Base-by-base conservation (phyloP, 1,140 invertebrate species). In the Oreohelix idahoensis region DNA sequence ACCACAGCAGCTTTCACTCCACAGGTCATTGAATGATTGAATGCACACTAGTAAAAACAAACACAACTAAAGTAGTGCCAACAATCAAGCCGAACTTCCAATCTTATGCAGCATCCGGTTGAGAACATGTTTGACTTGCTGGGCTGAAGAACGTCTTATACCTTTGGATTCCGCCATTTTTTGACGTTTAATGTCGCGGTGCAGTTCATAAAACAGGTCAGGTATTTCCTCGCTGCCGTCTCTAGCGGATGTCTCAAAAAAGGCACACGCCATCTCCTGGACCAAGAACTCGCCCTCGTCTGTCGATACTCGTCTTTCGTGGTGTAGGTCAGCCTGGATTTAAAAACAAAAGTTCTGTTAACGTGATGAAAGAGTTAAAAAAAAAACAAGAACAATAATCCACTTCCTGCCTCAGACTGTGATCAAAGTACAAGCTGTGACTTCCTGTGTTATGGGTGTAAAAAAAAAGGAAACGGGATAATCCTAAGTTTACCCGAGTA, bases 171-270 rank as follows among this genome's bases (percentile, higher is more conserved):
- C 89, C 36, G 91, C 82, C 85, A 89, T 84, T 81, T 91, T 90
- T 17, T 91, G 86, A 29, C 92, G 80, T 63, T 89, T 89, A 17
- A 93, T 87, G 77, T 93, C 92, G 26, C 90, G 84, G 71, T 92
- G 88, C 38, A 92, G 86, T 84, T 93, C 89, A 70, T 91, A 84
- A 77, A 92, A 92, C 42, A 91, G 84, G 84, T 92, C 87, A 20
- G 75, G 58, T 29, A 90, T 89, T 70, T 91, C 89, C 49, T 96
- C 95, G 66, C 96, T 95, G 86, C 95, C 96, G 88, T 97, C 96
- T 77, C 96, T 93, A 0, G 96, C 96, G 1, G 96, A 97, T 71
- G 97, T 96, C 91, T 97, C 96, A 89, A 96, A 96, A 88, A 97
- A 97, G 83, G 96, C 95, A 89, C 96, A 96, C 58, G 96, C 95